Evolutionary conservation across 2,797 vertebrate genomes (phyloP).

Genomic region (Oophaga sylvatica): DNA sequence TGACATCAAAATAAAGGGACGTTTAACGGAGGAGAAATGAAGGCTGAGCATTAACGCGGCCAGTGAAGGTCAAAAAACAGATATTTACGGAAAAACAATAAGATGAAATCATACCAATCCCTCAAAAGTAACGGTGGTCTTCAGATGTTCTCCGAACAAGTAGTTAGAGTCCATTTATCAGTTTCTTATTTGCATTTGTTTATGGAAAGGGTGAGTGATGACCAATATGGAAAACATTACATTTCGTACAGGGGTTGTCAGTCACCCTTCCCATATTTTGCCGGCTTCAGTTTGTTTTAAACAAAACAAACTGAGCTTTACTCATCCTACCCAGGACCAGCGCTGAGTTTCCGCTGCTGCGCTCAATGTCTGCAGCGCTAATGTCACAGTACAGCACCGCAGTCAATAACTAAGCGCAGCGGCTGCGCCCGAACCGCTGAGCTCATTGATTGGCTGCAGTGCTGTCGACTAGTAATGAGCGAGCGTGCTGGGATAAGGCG

Average conservation of each 20-base stretch:
- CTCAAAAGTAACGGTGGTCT: background rate
- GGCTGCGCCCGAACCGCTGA: no score
- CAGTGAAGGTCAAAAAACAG: conserved; percentile 4
- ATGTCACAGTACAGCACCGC: no score
- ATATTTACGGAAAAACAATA: background rate
- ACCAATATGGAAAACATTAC: background rate
- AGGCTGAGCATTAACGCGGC: background rate
- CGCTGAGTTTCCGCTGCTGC: no score
- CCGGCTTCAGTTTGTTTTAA: no score
- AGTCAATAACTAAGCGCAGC: no score
- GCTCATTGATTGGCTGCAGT: no score
- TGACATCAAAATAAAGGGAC: conserved; percentile 49
- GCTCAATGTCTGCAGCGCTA: no score
- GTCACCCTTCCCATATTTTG: background rate
- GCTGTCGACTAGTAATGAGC: no score
- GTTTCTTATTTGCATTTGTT: background rate
- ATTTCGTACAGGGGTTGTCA: background rate
- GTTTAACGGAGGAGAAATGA: conserved; percentile 3
- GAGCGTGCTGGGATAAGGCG: no score
- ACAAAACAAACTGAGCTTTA: no score
- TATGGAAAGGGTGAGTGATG: background rate
- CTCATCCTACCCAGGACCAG: no score
- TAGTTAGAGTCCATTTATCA: background rate
- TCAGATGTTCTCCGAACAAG: background rate
- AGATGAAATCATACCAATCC: background rate